Evolutionary conservation across 2,797 vertebrate species (phyloP), one percentile per base, ranked within the genome.

Genomic region (Lithobates pipiens): DNA sequence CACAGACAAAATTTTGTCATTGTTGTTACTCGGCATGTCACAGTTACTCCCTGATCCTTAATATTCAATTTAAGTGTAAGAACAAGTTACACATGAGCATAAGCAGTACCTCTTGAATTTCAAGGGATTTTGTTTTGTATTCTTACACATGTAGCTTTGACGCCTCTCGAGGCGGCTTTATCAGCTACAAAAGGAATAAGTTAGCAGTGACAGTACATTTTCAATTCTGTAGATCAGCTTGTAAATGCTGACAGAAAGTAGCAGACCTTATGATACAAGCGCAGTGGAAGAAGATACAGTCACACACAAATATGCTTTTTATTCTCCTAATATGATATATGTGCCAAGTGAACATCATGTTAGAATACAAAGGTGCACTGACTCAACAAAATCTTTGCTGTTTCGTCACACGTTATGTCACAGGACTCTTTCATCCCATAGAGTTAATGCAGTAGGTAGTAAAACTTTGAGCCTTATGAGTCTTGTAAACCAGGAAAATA

Each of bases 121-220:
- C 57, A 82, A 72, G 79, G 85, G 50, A 82, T 76, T 86, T 85
- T 7, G 21, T 82, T 57, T 77, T 63, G 29, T 82, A 77, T 86
- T 77, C 74, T 74, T 44, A 70, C 82, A 71, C 74, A 76, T 72
- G 54, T 86, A 67, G 79, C 67, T 65, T 72, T 50, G 46, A 67
- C 67, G 70, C 29, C 42, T 65, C 71, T 85, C 79, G 15, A 68
- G 75, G 79, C 79, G 72, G 85, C 74, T 77, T 77, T 76, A 82
- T 71, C 50, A 82, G 68, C 74, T 77, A 82, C 44, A 82, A 86
- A 86, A 80, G 77, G 84, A 86, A 86, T 86, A 81, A 61, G 72
- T 85, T 80, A 80, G 69, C 72, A 80, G 44, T 69, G 84, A 80
- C 84, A 85, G 77, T 80, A 76, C 75, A 76, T 80, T 61, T 78